phyloP scores from a whole-genome alignment of 2,797 vertebrate genomes.

The Pelochelys cantorii region DNA sequence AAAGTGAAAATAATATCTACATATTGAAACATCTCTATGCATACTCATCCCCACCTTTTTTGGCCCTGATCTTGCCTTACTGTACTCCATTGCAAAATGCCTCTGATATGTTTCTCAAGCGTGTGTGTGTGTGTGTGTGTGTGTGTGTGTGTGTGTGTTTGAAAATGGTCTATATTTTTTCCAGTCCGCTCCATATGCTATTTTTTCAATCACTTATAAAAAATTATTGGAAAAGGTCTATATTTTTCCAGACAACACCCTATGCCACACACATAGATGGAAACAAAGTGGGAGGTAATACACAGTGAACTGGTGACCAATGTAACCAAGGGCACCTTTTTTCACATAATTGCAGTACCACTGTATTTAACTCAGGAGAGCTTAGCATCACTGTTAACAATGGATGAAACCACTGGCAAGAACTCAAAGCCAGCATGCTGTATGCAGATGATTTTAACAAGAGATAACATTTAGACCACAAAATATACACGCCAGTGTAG shows the following conservation, averaged over 20 bases:
- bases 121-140: neutral
- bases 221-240: conserved; percentile 61
- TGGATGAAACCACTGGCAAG: conserved; percentile 80
- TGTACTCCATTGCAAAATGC: conserved; percentile 48
- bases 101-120: conserved; percentile 71
- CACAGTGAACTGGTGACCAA: conserved; percentile 67
- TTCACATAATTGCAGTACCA: conserved; percentile 67
- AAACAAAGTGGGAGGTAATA: conserved; percentile 83
- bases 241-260: conserved; percentile 82
- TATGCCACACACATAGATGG: conserved; percentile 82
- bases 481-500: conserved; percentile 72
- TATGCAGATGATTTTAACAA: conserved; percentile 77
- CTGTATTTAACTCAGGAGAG: conserved; percentile 78
- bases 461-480: conserved; percentile 72
- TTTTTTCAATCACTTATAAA: conserved; percentile 45
- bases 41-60: conserved; percentile 25
- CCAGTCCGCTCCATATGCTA: conserved; percentile 79
- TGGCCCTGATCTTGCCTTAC: conserved; percentile 16
- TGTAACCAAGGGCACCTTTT: conserved; percentile 72
- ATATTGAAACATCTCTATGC: neutral
- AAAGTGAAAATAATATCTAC: neutral
- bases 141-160: neutral
- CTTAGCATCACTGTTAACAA: conserved; percentile 76
- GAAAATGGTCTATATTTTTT: conserved; percentile 76
- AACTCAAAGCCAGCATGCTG: conserved; percentile 73